phyloP scores from a whole-genome alignment of 2,797 vertebrate genomes.

The Cossypha polioptera region DNA sequence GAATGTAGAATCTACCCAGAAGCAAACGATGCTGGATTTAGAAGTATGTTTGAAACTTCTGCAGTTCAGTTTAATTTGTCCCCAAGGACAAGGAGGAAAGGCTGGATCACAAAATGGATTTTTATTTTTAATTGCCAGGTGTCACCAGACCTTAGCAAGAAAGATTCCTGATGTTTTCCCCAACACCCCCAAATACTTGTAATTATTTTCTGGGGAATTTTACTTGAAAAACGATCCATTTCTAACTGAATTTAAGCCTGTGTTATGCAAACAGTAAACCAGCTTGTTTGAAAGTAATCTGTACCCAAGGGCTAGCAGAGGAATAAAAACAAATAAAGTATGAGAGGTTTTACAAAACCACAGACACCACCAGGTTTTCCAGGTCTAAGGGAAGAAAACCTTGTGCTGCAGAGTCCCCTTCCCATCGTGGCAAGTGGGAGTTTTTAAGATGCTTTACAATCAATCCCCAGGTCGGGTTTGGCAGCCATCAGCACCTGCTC shows the following conservation, averaged over 20 bases:
- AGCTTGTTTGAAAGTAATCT: slow-evolving; percentile 58
- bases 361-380: slow-evolving; percentile 45
- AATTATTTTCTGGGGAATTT: slow-evolving; percentile 61
- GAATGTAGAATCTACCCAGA: slow-evolving; percentile 43
- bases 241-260: slow-evolving; percentile 42
- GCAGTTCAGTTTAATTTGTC: slow-evolving; percentile 46
- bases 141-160: slow-evolving; percentile 27
- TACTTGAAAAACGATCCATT: slow-evolving; percentile 51
- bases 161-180: slow-evolving; percentile 27
- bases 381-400: slow-evolving; percentile 15
- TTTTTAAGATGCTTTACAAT: background rate
- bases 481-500: slow-evolving; percentile 4
- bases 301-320: slow-evolving; percentile 52
- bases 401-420: background rate
- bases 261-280: slow-evolving; percentile 63
- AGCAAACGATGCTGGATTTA: slow-evolving; percentile 37
- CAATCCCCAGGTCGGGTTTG: background rate
- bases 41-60: slow-evolving; percentile 4
- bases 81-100: slow-evolving; percentile 24
- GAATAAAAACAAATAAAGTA: slow-evolving; percentile 61
- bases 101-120: slow-evolving; percentile 24
- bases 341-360: slow-evolving; percentile 56
- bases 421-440: background rate
- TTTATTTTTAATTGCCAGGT: slow-evolving; percentile 58
- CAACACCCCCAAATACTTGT: slow-evolving; percentile 4